phyloP scores from a whole-genome alignment of 1,140 invertebrate genomes.

The Cecropterus lyciades region DNA sequence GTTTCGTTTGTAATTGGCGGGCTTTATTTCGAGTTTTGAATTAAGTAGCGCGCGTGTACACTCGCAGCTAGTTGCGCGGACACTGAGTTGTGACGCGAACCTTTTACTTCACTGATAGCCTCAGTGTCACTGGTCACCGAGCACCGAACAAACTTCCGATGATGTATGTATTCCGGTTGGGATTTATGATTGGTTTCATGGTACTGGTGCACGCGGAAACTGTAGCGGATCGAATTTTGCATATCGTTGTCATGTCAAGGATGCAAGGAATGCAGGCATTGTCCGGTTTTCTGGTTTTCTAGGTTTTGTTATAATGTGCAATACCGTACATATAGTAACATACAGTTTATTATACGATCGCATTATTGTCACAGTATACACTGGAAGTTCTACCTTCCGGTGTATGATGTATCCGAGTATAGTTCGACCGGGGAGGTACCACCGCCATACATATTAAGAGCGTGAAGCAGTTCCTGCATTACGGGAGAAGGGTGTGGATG shows the following conservation, averaged over 20 bases:
- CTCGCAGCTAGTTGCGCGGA: slow-evolving; percentile 58
- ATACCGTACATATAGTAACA: no score
- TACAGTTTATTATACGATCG: no score
- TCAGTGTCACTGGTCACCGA: slow-evolving; percentile 60
- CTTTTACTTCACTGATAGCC: slow-evolving; percentile 65
- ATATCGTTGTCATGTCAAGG: slow-evolving; percentile 35
- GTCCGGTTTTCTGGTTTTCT: slow-evolving; percentile 9
- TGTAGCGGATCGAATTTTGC: slow-evolving; percentile 43
- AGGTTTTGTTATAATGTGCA: neutral
- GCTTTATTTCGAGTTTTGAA: slow-evolving; percentile 41
- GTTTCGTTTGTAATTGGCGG: slow-evolving; percentile 45
- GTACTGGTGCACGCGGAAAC: slow-evolving; percentile 43
- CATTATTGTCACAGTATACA: no score
- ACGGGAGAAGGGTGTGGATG: no score
- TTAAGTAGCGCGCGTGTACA: slow-evolving; percentile 50
- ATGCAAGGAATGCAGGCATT: slow-evolving; percentile 15
- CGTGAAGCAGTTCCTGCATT: no score
- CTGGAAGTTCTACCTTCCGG: no score
- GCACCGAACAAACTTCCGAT: slow-evolving; percentile 69
- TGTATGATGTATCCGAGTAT: no score
- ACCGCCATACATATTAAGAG: no score
- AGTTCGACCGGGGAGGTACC: no score
- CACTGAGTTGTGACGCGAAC: slow-evolving; percentile 60
- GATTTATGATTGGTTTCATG: slow-evolving; percentile 43
- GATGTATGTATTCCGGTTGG: slow-evolving; percentile 64